Conservation (phyloP, 2,113 vertebrate genomes). For the Trogon melanurus region DNA sequence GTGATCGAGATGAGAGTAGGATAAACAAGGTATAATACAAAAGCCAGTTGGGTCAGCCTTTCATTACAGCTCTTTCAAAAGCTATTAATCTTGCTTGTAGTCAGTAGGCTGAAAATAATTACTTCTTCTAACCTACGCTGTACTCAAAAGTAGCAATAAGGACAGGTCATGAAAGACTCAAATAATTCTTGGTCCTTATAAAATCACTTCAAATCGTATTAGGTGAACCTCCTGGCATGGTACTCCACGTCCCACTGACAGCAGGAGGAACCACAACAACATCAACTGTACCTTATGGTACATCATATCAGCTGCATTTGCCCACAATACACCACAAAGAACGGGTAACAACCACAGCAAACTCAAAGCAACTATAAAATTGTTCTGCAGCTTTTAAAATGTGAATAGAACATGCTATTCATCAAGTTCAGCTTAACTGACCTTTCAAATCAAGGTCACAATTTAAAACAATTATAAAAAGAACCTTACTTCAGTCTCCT, state of each 20-base stretch:
- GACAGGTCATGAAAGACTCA: slow-evolving; percentile 75
- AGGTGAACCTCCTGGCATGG: background rate
- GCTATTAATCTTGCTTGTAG: slow-evolving; percentile 93
- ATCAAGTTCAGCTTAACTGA: background rate
- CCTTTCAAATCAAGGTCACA: background rate
- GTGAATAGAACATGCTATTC: background rate
- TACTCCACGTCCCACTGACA: background rate
- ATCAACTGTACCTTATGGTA: background rate
- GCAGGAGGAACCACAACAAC: background rate
- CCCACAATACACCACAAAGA: background rate
- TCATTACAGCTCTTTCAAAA: slow-evolving; percentile 92
- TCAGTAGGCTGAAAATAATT: slow-evolving; percentile 90
- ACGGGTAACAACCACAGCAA: background rate
- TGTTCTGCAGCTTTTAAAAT: background rate
- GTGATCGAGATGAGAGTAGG: slow-evolving; percentile 88
- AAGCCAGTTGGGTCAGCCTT: slow-evolving; percentile 89
- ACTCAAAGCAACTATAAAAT: background rate
- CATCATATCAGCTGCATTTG: background rate
- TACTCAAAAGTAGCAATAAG: slow-evolving; percentile 83
- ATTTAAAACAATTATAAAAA: background rate
- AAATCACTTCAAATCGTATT: slow-evolving; percentile 60
- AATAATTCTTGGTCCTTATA: slow-evolving; percentile 76
- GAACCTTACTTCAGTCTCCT: background rate
- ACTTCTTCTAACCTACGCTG: slow-evolving; percentile 86
- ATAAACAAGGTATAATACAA: slow-evolving; percentile 92